Evolutionary conservation across 2,888 invertebrate species (phyloP).

Genomic region (Eurois occulta): DNA sequence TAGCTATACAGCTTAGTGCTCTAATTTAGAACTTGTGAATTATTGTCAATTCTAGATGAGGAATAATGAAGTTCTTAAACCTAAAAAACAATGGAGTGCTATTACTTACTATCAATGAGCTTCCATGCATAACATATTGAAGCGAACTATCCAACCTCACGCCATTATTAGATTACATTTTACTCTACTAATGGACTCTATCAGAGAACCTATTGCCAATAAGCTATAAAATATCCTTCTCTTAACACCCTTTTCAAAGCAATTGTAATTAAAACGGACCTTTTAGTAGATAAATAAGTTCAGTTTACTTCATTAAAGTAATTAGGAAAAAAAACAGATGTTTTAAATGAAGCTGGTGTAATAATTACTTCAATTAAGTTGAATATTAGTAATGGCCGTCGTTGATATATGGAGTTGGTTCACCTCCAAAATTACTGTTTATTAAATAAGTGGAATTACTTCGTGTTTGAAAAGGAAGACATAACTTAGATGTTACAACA

Average conservation of each 20-base stretch:
- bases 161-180: constrained; percentile 25
- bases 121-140: neutral
- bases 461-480: neutral
- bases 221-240: constrained; percentile 10
- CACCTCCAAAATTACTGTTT: constrained; percentile 30
- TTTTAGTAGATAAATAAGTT: constrained; percentile 16
- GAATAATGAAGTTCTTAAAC: too few species aligned
- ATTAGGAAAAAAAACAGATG: constrained; percentile 40
- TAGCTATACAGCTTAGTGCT: neutral
- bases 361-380: constrained; percentile 57
- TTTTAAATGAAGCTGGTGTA: constrained; percentile 27
- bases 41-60: too few species aligned
- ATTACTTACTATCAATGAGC: neutral
- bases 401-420: constrained; percentile 22
- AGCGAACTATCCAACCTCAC: neutral
- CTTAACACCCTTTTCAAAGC: neutral
- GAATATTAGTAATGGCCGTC: constrained; percentile 36
- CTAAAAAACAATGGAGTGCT: neutral
- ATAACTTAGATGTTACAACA: neutral
- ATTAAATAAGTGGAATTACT: constrained; percentile 24
- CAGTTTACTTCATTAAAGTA: constrained; percentile 18
- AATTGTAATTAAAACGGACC: constrained; percentile 18
- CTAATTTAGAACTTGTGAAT: neutral
- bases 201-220: constrained; percentile 14
- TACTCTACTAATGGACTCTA: constrained; percentile 4